These are phyloP conservation scores for Phortica magna DNA, from an alignment of 2,888 invertebrate genomes.

Conservation along the genomic window DNA sequence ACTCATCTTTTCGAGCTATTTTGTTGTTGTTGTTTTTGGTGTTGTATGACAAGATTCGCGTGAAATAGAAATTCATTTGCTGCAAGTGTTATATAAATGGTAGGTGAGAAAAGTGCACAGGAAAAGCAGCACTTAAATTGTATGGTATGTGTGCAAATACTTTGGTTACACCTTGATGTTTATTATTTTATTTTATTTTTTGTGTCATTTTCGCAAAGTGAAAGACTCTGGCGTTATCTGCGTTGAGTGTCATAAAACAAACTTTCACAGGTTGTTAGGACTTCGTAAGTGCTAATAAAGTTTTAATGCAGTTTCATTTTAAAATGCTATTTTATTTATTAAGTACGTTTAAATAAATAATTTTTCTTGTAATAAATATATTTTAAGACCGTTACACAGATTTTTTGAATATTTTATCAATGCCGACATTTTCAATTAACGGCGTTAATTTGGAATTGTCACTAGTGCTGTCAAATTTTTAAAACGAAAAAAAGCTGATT, in stretches of 20 bases:
- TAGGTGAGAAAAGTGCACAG: constrained; percentile 22
- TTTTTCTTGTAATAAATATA: too few species aligned
- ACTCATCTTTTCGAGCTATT: not conserved
- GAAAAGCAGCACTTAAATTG: not conserved
- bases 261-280: not conserved
- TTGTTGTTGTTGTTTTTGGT: not conserved
- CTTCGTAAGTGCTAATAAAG: not conserved
- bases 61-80: not conserved
- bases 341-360: too few species aligned
- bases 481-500: too few species aligned
- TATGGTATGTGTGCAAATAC: not conserved
- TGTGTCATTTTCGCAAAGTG: constrained; percentile 1
- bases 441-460: too few species aligned
- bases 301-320: not conserved
- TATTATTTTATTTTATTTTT: not conserved
- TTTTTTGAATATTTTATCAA: too few species aligned
- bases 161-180: not conserved
- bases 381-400: too few species aligned
- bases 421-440: too few species aligned
- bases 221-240: not conserved
- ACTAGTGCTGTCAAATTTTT: too few species aligned
- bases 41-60: constrained; percentile 15
- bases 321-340: too few species aligned
- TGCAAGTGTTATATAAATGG: constrained; percentile 15
- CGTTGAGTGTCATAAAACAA: not conserved